A percentile compares a stretch with the other conserved stretches of the same genome.
phyloP scores from a whole-genome alignment of 2,888 invertebrate genomes.

The Willowsia nigromaculata region DNA sequence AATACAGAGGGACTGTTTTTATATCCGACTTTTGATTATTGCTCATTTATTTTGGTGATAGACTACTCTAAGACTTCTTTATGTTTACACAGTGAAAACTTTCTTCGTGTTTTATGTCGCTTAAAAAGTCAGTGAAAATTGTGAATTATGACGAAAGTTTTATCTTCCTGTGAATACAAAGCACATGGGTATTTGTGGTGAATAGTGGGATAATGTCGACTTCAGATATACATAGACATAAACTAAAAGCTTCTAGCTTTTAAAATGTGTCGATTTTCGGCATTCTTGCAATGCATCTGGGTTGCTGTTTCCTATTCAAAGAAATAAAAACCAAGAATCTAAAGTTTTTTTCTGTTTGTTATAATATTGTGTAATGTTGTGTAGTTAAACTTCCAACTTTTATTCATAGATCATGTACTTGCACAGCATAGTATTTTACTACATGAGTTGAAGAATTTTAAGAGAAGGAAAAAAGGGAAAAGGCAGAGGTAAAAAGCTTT shows the following conservation, averaged over 20 bases:
- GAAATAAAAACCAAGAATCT: background rate
- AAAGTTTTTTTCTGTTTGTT: background rate
- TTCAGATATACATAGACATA: background rate
- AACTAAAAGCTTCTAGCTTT: background rate
- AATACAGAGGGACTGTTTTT: background rate
- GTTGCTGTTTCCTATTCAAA: background rate
- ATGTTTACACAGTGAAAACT: background rate
- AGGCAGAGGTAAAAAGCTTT: background rate
- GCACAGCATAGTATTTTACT: background rate
- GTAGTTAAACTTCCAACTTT: slow-evolving; percentile 8
- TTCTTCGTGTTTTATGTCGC: background rate
- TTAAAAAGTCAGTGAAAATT: background rate
- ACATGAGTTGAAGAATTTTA: slow-evolving; percentile 5
- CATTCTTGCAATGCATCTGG: background rate
- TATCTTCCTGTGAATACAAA: background rate
- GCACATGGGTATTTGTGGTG: background rate
- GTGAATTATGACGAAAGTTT: slow-evolving; percentile 21
- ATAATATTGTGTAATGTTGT: background rate
- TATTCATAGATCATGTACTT: slow-evolving; percentile 8
- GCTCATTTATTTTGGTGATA: background rate
- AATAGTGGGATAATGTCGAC: background rate
- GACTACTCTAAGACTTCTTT: background rate
- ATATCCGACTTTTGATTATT: background rate
- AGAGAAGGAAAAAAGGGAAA: background rate
- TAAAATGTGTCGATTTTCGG: background rate